Evolutionary conservation across 1,140 invertebrate species (phyloP), one percentile per base, ranked within the genome.

Genomic region (Formica exsecta): DNA sequence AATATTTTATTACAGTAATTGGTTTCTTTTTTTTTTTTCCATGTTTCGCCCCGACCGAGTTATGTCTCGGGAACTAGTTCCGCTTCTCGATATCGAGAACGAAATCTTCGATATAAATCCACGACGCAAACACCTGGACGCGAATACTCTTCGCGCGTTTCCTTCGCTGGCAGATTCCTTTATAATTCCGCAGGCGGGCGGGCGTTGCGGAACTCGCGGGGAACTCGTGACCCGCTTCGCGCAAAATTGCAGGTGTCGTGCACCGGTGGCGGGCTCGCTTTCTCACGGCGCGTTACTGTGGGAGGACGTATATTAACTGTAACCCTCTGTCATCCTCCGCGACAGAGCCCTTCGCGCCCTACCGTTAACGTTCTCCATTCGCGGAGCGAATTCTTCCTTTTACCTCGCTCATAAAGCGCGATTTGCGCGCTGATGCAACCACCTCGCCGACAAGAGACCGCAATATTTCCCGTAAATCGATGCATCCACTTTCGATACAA

Each of bases 221-320:
- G 66, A 73, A 71, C 66, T 44, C 38, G 66, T 73, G 79, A 73
- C 79, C 54, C 79, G 54, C 38, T 44, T 74, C 79, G 68, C 79
- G 41, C 79, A 73, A 83, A 83, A 83, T 83, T 83, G 79, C 79
- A 38, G 41, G 79, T 83, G 79, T 83, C 79, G 79, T 8, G 68
- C 66, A 73, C 79, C 57, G 51, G 29, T 48, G 68, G 68, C 68
- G 79, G 54, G 38, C 57, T 48, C 57, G 79, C 68, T 83, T 83
- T 83, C 79, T 83, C 79, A 83, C 54, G 79, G 11, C 38, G 68
- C 79, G 73, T 83, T 83, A 74, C 68, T 16, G 68, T 4, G 68
- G 62, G 71, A 83, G 36, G 68, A 83, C 79, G 79, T 83, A 57
- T 83, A 83, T 83, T 83, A 83, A 83, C 79, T 61, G 68, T 61